Evolutionary conservation across 2,797 vertebrate species (phyloP), one percentile per base, ranked within the genome.

Genomic region (Pangasius larnaudii): DNA sequence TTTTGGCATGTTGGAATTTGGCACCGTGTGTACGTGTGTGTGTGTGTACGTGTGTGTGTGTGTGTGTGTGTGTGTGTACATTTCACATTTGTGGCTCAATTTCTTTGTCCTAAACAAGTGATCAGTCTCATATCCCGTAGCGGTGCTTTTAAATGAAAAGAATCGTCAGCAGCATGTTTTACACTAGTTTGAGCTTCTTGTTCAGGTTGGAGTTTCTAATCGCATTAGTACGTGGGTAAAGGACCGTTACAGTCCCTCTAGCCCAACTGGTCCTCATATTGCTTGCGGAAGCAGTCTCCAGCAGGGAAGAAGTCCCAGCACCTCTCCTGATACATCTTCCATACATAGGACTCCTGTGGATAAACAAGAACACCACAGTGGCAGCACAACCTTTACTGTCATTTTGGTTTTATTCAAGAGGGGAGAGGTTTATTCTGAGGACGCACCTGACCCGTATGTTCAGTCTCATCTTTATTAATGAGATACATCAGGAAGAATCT

Each of bases 301-400:
- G 97, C 98, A 0, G 98, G 98, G 95, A 98, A 99, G 91, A 99
- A 99, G 93, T 99, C 98, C 98, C 98, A 99, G 56, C 98, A 99
- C 93, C 98, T 95, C 95, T 99, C 98, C 94, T 99, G 98, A 94
- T 99, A 99, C 98, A 99, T 98, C 95, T 99, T 99, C 98, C 98
- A 99, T 86, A 99, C 98, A 0, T 94, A 99, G 0, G 98, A 99
- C 93, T 99, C 98, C 98, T 99, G 95, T 39, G 94, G 94, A 85
- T 10, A 61, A 49, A 67, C 2, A 1, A 51, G 18, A 13, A 51
- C 1, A 49, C 0, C 30, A 33, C 24, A 36, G 24, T 3, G 91
- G 91, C 93, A 92, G 63, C 86, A 91, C 90, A 94, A 93, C 91
- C 87, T 27, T 82, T 69, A 13, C 14, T n/a, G 22, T 61, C 9